phyloP scores from a whole-genome alignment of 1,140 invertebrate species.

The Heterodera schachtii region DNA sequence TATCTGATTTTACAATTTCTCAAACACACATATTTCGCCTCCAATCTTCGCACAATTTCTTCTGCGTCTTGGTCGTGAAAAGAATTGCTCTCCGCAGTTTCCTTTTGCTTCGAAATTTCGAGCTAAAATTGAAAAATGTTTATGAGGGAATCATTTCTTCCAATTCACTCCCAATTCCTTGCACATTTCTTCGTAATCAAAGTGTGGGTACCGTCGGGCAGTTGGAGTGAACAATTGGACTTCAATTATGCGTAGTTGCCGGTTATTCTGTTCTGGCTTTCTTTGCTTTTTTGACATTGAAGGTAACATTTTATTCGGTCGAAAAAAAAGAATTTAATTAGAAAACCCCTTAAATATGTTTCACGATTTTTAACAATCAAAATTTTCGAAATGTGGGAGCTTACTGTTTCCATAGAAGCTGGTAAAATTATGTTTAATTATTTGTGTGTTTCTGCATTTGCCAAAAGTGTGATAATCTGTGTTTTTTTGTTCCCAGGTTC shows the following conservation, averaged over 20 bases:
- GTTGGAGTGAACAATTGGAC: slow-evolving; percentile 49
- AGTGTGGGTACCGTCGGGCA: slow-evolving; percentile 39
- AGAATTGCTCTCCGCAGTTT: slow-evolving; percentile 36
- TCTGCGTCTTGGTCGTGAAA: slow-evolving; percentile 45
- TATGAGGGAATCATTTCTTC: not conserved
- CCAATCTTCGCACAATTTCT: slow-evolving; percentile 46
- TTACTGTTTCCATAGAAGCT: too few species aligned
- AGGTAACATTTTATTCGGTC: slow-evolving; percentile 26
- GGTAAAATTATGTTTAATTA: too few species aligned
- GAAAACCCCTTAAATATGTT: too few species aligned
- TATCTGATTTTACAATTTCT: not conserved
- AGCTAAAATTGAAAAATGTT: slow-evolving; percentile 12
- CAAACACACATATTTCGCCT: slow-evolving; percentile 50
- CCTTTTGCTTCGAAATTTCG: slow-evolving; percentile 15
- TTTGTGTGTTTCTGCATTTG: too few species aligned
- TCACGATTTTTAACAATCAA: too few species aligned
- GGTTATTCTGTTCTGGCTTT: not conserved
- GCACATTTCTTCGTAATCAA: slow-evolving; percentile 48
- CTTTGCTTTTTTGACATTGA: slow-evolving; percentile 44
- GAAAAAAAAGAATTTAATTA: slow-evolving; percentile 1
- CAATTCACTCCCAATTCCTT: slow-evolving; percentile 32
- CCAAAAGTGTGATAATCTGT: too few species aligned
- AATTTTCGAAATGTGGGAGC: too few species aligned
- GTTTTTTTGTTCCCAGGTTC: too few species aligned
- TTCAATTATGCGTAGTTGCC: slow-evolving; percentile 29